These are phyloP conservation scores for Hyppa rectilinea DNA, from an alignment of 2,888 invertebrate genomes.

Conservation along the genomic window DNA sequence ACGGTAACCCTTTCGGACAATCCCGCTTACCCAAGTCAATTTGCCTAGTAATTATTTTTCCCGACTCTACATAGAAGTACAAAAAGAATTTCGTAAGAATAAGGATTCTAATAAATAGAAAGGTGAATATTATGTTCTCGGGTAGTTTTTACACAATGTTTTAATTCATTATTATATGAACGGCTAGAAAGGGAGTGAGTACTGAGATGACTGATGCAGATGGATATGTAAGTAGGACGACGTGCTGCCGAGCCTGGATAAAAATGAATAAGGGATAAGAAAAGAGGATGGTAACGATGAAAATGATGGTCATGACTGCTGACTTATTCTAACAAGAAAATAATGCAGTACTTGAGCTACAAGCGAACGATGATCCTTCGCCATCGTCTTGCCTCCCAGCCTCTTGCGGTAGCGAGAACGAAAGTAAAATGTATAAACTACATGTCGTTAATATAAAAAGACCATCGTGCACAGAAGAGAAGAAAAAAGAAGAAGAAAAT, in stretches of 20 bases:
- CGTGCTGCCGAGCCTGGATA: not conserved
- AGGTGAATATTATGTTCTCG: not conserved
- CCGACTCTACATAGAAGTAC: not conserved
- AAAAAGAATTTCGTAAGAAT: not conserved
- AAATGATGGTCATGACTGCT: not conserved
- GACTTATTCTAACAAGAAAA: constrained; percentile 40
- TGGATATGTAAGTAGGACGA: not conserved
- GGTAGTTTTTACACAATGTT: not conserved
- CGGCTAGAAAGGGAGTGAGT: not conserved
- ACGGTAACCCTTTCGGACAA: no score
- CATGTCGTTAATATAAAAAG: constrained; percentile 33
- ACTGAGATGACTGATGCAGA: not conserved
- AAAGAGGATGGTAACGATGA: no score
- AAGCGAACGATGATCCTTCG: constrained; percentile 78
- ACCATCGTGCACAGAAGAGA: constrained; percentile 62
- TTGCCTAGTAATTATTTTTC: not conserved
- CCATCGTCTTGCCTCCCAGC: constrained; percentile 77
- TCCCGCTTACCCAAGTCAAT: no score
- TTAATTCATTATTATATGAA: not conserved
- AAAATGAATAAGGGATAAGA: not conserved
- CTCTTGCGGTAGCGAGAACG: constrained; percentile 77
- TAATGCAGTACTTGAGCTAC: constrained; percentile 79
- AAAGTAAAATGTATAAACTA: constrained; percentile 46
- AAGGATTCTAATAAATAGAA: not conserved
- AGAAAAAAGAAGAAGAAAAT: constrained; percentile 29